Evolutionary conservation across 2,113 vertebrate genomes (phyloP), one percentile per base, ranked within the genome.

Genomic region (Lampris megalopsis): DNA sequence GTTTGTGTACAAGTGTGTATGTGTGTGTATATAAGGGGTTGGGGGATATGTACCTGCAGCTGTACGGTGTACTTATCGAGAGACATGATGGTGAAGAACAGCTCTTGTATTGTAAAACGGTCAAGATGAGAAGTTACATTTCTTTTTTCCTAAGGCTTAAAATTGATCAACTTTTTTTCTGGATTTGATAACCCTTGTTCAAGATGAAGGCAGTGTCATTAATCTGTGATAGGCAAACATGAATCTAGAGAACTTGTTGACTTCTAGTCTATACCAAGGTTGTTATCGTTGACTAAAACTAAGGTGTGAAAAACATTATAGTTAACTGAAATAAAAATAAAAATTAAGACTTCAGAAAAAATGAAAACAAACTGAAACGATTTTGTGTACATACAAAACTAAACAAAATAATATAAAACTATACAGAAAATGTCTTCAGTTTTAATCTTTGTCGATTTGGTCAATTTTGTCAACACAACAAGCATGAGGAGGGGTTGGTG

Each of bases 201-300:
- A 6, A 65, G 70, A 63, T 70, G 61, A 73, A 62, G 63, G 69
- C 63, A 43, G n/a, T 63, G 9, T 48, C 59, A 61, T 72, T 37
- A 65, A 37, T 82, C 42, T 83, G 79, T 73, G 53, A 80, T 69
- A 35, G 11, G 56, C 0, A n/a, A 67, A 48, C 24, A 53, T 61
- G 54, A 81, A 81, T 80, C 65, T 0, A 0, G 45, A 79, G 48
- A 65, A 77, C 53, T 66, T 49, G 80, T 74, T 76, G 59, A 68
- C 56, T 6, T 9, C 10, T 6, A 38, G 52, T 60, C 63, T 70
- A 61, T 43, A 11, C 1, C 24, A 24, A 24, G 24, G 24, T 24
- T 24, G 24, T 24, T 24, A 24, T 24, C 24, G 24, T 24, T 24
- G 24, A 24, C 24, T 24, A 24, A 24, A 24, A 24, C 24, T 24